Conservation (phyloP, 2,113 vertebrate genomes). For the Ceyx melanurus region DNA sequence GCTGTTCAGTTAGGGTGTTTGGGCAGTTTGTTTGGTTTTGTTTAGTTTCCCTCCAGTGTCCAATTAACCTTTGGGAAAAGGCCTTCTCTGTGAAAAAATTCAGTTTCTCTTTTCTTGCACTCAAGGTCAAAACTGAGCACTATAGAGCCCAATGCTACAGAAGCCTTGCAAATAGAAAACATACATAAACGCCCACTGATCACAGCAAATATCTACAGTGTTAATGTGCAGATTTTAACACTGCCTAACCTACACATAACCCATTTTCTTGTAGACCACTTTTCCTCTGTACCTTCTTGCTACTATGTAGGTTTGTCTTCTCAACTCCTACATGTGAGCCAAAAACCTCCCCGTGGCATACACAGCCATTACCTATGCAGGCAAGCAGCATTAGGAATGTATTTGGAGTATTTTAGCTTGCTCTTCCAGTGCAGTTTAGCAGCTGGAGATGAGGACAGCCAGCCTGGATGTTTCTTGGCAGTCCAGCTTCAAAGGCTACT, state of each 20-base stretch:
- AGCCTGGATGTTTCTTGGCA: neutral
- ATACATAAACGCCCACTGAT: neutral
- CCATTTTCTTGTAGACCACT: neutral
- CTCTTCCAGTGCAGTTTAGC: neutral
- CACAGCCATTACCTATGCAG: neutral
- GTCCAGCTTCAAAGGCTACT: neutral
- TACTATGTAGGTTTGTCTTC: neutral
- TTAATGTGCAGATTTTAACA: neutral
- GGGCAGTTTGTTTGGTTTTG: neutral
- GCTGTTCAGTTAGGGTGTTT: neutral
- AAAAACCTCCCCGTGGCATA: neutral
- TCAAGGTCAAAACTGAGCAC: neutral
- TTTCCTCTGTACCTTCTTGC: neutral
- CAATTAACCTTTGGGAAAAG: slow-evolving; percentile 22
- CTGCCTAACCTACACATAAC: neutral
- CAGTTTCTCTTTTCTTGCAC: neutral
- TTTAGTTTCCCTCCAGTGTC: neutral
- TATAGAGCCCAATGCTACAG: neutral
- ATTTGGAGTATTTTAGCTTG: neutral
- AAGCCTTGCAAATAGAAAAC: neutral
- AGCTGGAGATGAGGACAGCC: neutral
- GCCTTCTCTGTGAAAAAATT: neutral
- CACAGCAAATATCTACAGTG: rapidly evolving
- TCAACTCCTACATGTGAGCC: neutral
- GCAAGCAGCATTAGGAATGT: neutral